These are phyloP conservation scores for Rachycentron canadum DNA, from an alignment of 2,797 vertebrate genomes.

Conservation along the genomic window DNA sequence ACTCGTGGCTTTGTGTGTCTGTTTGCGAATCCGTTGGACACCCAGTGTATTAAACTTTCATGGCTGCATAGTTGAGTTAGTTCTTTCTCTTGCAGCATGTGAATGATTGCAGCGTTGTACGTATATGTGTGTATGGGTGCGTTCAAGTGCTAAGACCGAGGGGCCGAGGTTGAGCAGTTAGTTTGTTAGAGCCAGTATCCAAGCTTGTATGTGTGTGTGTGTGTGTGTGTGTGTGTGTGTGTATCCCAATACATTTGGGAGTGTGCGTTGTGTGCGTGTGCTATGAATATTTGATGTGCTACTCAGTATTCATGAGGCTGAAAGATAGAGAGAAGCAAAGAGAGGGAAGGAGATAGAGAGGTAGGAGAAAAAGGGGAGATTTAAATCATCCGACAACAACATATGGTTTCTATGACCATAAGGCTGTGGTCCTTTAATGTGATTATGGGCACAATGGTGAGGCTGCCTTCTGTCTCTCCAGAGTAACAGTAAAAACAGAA, in stretches of 20 bases:
- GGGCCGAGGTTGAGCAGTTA: conserved; percentile 9
- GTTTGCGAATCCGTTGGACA: conserved; percentile 63
- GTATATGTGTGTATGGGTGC: conserved; percentile 44
- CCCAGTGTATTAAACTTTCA: conserved; percentile 75
- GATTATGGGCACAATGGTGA: conserved; percentile 25
- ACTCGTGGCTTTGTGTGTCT: conserved; percentile 10
- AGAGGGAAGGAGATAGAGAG: conserved; percentile 42
- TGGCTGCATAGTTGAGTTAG: conserved; percentile 62
- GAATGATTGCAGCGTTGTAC: conserved; percentile 52
- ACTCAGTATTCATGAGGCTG: conserved; percentile 69
- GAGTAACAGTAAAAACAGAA: not conserved
- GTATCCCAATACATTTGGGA: conserved; percentile 5
- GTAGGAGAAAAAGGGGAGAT: conserved; percentile 47
- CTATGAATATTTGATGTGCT: conserved; percentile 77
- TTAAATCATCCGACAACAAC: conserved; percentile 59
- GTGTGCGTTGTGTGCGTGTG: conserved; percentile 45
- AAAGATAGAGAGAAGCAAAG: conserved; percentile 61
- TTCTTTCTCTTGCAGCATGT: conserved; percentile 59
- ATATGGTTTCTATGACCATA: conserved; percentile 46
- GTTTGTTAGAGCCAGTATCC: conserved; percentile 32
- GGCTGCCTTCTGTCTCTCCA: not conserved
- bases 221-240: conserved; percentile 33
- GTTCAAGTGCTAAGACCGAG: conserved; percentile 55
- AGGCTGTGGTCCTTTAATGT: conserved; percentile 33
- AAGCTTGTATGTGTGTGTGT: conserved; percentile 10